Conservation (phyloP, 1,140 invertebrate species). For the Drosophila arizonae region DNA sequence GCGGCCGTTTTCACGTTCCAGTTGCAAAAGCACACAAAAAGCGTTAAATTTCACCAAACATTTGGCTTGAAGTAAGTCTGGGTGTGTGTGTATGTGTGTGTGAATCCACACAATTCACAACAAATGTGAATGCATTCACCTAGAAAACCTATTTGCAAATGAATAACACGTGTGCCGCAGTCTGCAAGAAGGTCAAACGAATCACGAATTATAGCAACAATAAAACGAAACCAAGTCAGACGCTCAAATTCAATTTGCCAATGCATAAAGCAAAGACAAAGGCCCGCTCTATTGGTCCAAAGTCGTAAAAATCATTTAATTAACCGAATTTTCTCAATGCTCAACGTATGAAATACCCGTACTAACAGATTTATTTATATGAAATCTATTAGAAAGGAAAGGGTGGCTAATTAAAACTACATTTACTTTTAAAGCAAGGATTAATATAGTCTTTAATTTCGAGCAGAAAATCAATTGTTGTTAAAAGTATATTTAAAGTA, state of each 20-base stretch:
- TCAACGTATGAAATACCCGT: slow-evolving; percentile 10
- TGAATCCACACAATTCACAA: not conserved
- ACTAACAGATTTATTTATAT: too few relatives aligned
- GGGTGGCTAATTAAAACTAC: too few relatives aligned
- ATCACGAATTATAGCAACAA: slow-evolving; percentile 22
- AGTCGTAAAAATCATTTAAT: slow-evolving; percentile 25
- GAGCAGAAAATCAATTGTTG: too few relatives aligned
- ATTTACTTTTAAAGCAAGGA: too few relatives aligned
- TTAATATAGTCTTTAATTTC: too few relatives aligned
- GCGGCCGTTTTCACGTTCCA: slow-evolving; percentile 24
- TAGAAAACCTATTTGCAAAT: slow-evolving; percentile 27
- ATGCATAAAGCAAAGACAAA: slow-evolving; percentile 44
- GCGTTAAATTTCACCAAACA: slow-evolving; percentile 24
- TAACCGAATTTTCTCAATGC: slow-evolving; percentile 26
- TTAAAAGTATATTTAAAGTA: too few relatives aligned
- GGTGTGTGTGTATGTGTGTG: too few relatives aligned
- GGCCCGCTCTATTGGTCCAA: slow-evolving; percentile 28
- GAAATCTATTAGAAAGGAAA: too few relatives aligned
- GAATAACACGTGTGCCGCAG: slow-evolving; percentile 33
- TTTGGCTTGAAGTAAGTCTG: slow-evolving; percentile 38
- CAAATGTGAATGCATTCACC: not conserved
- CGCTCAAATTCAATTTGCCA: slow-evolving; percentile 62
- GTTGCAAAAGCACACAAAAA: slow-evolving; percentile 4
- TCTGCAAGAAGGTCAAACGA: slow-evolving; percentile 66
- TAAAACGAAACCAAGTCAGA: slow-evolving; percentile 42